phyloP scores from a whole-genome alignment of 2,888 invertebrate species.

The Flexamia atlantica region DNA sequence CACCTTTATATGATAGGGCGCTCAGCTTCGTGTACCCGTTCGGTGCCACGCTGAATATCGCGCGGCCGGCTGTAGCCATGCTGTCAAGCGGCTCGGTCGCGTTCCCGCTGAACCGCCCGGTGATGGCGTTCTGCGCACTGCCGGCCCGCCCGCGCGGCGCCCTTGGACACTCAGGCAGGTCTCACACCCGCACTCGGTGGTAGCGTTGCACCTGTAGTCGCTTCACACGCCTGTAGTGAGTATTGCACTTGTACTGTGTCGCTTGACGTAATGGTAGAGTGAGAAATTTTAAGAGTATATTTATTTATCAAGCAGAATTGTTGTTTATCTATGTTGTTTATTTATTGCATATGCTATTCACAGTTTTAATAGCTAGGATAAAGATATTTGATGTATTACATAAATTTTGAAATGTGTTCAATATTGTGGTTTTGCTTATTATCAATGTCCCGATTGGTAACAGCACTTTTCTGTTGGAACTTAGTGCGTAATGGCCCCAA shows the following conservation, averaged over 20 bases:
- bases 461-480: too few species aligned
- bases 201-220: slow-evolving; percentile 16
- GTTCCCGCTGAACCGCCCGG: slow-evolving; percentile 95
- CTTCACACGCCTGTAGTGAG: slow-evolving; percentile 17
- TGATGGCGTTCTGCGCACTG: slow-evolving; percentile 82
- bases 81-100: slow-evolving; percentile 96
- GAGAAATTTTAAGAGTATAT: too few species aligned
- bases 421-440: too few species aligned
- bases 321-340: too few species aligned
- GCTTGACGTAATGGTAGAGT: too few species aligned
- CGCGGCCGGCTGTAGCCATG: slow-evolving; percentile 91
- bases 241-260: neutral
- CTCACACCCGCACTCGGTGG: neutral
- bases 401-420: too few species aligned
- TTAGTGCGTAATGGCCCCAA: too few species aligned
- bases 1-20: slow-evolving; percentile 73
- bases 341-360: too few species aligned
- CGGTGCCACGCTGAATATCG: slow-evolving; percentile 96
- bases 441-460: too few species aligned
- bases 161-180: neutral
- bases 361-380: too few species aligned
- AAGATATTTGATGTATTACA: too few species aligned
- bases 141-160: slow-evolving; percentile 53
- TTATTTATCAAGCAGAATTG: too few species aligned
- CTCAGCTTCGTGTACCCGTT: slow-evolving; percentile 95